Evolutionary conservation across 2,797 vertebrate genomes (phyloP).

Genomic region (Momotus momota): DNA sequence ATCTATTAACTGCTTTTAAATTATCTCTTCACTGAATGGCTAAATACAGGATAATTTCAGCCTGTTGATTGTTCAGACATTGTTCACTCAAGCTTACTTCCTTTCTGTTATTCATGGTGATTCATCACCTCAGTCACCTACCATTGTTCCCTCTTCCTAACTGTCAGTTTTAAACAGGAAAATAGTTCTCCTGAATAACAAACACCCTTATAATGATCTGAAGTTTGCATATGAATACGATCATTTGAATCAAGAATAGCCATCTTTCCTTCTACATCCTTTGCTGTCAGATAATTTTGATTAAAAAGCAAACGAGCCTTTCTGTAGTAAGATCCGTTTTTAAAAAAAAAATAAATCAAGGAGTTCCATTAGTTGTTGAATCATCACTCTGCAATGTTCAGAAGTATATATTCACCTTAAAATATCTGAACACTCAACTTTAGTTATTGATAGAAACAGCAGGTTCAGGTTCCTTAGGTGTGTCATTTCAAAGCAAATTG

Average conservation of each 20-base stretch:
- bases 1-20: background rate
- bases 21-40: background rate
- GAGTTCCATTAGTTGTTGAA: background rate
- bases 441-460: background rate
- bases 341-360: background rate
- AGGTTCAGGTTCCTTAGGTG: background rate
- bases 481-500: background rate
- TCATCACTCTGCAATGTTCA: background rate
- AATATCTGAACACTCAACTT: background rate
- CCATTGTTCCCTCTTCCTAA: background rate
- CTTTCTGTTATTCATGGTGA: constrained; percentile 1
- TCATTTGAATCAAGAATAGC: background rate
- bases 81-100: background rate
- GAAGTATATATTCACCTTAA: background rate
- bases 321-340: background rate
- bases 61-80: background rate
- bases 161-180: background rate
- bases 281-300: background rate
- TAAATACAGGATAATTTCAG: background rate
- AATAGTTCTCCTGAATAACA: background rate
- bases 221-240: background rate
- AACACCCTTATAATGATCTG: background rate
- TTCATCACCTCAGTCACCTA: background rate
- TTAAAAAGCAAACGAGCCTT: background rate
- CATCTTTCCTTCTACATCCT: background rate